phyloP scores from a whole-genome alignment of 1,140 invertebrate genomes.

The Lineus longissimus region DNA sequence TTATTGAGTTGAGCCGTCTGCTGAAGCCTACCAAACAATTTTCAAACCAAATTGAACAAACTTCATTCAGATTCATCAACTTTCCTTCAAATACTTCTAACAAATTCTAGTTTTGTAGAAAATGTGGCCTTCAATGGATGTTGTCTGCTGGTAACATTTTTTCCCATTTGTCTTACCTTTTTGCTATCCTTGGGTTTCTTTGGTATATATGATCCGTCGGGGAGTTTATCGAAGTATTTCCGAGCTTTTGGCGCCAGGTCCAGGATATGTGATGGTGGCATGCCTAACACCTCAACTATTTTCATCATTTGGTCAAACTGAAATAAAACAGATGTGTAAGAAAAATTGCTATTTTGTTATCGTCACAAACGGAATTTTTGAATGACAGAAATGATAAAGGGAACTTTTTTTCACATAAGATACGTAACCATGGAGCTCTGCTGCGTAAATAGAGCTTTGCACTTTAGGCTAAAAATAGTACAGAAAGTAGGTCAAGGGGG shows the following conservation, averaged over 20 bases:
- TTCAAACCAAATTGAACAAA: too few relatives aligned
- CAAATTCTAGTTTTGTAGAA: too few relatives aligned
- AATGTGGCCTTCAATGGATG: too few relatives aligned
- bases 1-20: too few relatives aligned
- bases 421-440: not conserved
- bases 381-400: not conserved
- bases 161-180: conserved; percentile 60
- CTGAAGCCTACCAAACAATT: too few relatives aligned
- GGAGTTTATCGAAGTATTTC: conserved; percentile 96
- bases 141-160: too few relatives aligned
- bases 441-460: not conserved
- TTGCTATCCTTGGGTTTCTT: conserved; percentile 90
- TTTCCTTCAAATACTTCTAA: too few relatives aligned
- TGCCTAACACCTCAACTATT: conserved; percentile 88
- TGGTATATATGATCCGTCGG: conserved; percentile 82
- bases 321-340: conserved; percentile 23
- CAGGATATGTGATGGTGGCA: conserved; percentile 92
- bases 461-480: too few relatives aligned
- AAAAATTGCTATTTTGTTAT: not conserved
- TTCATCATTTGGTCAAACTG: conserved; percentile 99
- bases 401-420: not conserved
- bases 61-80: too few relatives aligned
- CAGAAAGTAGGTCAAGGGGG: too few relatives aligned
- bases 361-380: not conserved
- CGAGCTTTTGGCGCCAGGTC: conserved; percentile 92